A percentile compares a stretch with the other conserved stretches of the same genome.
Conservation (phyloP, 2,888 invertebrate genomes). For the Limnephilus lunatus region DNA sequence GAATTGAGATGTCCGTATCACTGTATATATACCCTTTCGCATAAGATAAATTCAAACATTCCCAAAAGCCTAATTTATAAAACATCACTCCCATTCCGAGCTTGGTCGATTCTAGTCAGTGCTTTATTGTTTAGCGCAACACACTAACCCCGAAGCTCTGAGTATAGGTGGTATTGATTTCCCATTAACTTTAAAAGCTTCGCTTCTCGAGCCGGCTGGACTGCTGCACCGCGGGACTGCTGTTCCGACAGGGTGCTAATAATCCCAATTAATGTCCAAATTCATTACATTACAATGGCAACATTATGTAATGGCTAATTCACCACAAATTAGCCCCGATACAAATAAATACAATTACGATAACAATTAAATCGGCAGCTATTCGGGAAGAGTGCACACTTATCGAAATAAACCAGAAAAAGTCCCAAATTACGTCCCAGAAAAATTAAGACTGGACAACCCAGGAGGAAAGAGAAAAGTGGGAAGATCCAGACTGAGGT, state of each 20-base stretch:
- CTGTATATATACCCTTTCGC: neutral
- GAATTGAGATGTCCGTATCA: too few species aligned
- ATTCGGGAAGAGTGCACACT: neutral
- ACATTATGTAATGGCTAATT: neutral
- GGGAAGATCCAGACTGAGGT: too few species aligned
- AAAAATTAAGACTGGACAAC: too few species aligned
- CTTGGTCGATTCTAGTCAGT: neutral
- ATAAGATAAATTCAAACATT: neutral
- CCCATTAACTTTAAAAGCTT: constrained; percentile 2
- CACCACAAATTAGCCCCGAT: neutral
- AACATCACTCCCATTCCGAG: neutral
- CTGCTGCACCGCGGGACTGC: neutral
- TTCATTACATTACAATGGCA: neutral
- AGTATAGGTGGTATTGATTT: neutral
- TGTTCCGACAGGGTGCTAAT: neutral
- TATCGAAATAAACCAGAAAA: neutral
- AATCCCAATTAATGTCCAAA: neutral
- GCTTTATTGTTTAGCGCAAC: neutral
- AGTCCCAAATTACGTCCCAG: too few species aligned
- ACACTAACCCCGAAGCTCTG: neutral
- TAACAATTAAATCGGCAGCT: neutral
- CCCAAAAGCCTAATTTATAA: neutral
- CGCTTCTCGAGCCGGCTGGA: neutral
- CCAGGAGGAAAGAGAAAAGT: too few species aligned
- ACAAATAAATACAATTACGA: neutral